Evolutionary conservation across 2,888 invertebrate genomes (phyloP).

Genomic region (Quadriops clusia): DNA sequence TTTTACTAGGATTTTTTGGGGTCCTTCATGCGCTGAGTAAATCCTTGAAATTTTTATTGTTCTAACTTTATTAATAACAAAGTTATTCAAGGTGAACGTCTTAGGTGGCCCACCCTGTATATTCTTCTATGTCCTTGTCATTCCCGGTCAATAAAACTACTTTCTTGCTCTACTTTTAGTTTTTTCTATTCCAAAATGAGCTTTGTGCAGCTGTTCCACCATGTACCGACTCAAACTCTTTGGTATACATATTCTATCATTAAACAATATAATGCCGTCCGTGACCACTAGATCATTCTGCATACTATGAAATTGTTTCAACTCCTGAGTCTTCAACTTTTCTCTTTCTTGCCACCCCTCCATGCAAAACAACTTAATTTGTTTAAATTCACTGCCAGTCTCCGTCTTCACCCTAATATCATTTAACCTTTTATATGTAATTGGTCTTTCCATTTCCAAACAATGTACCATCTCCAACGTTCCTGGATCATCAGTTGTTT

Average conservation of each 20-base stretch:
- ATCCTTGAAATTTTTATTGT: too few relatives aligned
- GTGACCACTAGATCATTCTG: conserved; percentile 7
- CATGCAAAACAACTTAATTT: conserved; percentile 5
- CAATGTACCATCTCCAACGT: conserved; percentile 8
- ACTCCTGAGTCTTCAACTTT: conserved; percentile 2
- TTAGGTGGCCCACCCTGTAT: too few relatives aligned
- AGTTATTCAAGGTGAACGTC: too few relatives aligned
- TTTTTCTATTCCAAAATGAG: conserved; percentile 10
- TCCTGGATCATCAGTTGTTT: conserved; percentile 5
- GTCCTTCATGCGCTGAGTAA: too few relatives aligned
- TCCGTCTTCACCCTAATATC: conserved; percentile 7
- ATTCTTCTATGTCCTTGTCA: too few relatives aligned
- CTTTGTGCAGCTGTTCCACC: conserved; percentile 8
- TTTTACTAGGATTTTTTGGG: too few relatives aligned
- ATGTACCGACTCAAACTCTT: background rate
- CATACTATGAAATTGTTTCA: conserved; percentile 8
- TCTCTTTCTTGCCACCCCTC: conserved; percentile 8
- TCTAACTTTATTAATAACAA: too few relatives aligned
- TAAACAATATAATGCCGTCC: conserved; percentile 5
- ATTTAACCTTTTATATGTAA: conserved; percentile 4
- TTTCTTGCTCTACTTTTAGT: conserved; percentile 8
- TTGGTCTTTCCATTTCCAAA: conserved; percentile 1
- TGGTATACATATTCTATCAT: conserved; percentile 8
- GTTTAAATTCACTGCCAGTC: conserved; percentile 5
- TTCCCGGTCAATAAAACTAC: conserved; percentile 10